Evolutionary conservation across 2,888 invertebrate genomes (phyloP), one percentile per base, ranked within the genome.

Genomic region (Melitaea athalia): DNA sequence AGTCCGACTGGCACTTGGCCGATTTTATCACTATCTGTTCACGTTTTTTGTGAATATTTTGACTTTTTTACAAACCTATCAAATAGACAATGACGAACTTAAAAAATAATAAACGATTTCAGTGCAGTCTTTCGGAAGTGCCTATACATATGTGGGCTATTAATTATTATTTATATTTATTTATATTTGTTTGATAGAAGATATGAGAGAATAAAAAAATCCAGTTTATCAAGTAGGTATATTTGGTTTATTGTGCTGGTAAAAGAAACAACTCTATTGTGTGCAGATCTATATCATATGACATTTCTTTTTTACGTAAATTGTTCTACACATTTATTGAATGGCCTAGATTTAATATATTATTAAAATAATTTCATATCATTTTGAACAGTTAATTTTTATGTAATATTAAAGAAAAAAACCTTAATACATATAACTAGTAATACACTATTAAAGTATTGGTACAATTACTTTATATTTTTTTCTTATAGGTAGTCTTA

Each of bases 221-320:
- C 62, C 49, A 43, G 11, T 67, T 55, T 59, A 72, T 62, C 74
- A 78, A 78, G 75, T 78, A 75, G 1, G 1, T 3, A 38, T 83
- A 87, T 89, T 89, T 89, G 89, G 88, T 89, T 89, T 88, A 88
- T 85, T 89, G 88, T 88, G 87, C 86, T 83, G 82, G 81, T 82
- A 80, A 79, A 82, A 82, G 83, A 83, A 84, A 84, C 83, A 83
- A 84, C 82, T 73, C 68, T 75, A 77, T 78, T 75, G 75, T 75
- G 73, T 75, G 70, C 72, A 75, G 76, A 77, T 73, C 71, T 74
- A 65, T 63, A 65, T 72, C 63, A 49, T 60, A 72, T 55, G 71
- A 59, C 62, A 17, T 55, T 59, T 33, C 33, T 11, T 33, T n/a
- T 15, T 31, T 53, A 31, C 15, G 31, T 55, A 55, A 17, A 52